Percentiles rank a stretch among this genome's conserved stretches.
phyloP scores from a whole-genome alignment of 2,888 invertebrate species.

The Nomada goodeniana region DNA sequence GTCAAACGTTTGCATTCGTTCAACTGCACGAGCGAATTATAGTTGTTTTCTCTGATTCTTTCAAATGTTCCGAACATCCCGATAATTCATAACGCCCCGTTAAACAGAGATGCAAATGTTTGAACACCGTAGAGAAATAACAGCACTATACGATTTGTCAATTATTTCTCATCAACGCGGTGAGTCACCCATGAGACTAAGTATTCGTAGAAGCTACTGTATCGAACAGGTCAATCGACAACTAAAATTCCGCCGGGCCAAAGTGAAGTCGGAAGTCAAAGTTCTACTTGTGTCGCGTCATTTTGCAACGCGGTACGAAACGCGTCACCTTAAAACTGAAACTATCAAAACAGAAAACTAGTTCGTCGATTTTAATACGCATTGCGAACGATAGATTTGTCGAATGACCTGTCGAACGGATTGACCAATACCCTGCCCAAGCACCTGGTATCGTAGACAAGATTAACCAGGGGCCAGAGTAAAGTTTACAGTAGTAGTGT shows the following conservation, averaged over 20 bases:
- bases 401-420: constrained; percentile 12
- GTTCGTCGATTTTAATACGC: not conserved
- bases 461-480: not conserved
- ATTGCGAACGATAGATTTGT: not conserved
- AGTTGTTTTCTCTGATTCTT: no score
- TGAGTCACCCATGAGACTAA: constrained; percentile 8
- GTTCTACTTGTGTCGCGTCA: not conserved
- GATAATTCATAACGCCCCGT: no score
- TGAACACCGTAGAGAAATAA: constrained; percentile 11
- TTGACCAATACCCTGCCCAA: not conserved
- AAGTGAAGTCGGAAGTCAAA: not conserved
- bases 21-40: no score
- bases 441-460: not conserved
- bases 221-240: constrained; percentile 28
- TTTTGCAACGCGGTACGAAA: not conserved
- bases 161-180: constrained; percentile 19
- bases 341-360: not conserved
- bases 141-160: constrained; percentile 18
- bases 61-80: not conserved
- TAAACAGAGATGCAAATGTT: not conserved
- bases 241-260: not conserved
- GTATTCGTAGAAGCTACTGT: constrained; percentile 13
- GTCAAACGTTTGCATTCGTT: constrained; percentile 19
- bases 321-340: not conserved
- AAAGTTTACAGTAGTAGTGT: not conserved